Evolutionary conservation across 1,140 invertebrate species (phyloP).

Genomic region (Potamilus streckersoni): DNA sequence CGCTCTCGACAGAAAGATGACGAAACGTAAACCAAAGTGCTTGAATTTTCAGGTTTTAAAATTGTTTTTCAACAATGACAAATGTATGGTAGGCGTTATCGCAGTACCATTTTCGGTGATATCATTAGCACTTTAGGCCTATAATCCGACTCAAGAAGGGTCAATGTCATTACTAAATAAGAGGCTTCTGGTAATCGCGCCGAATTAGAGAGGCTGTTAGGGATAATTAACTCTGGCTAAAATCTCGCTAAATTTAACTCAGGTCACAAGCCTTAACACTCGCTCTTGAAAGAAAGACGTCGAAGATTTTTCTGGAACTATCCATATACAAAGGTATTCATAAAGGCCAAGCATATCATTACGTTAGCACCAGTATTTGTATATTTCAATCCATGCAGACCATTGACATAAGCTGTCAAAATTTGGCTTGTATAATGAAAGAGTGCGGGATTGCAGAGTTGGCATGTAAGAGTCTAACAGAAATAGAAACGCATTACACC

Average conservation of each 20-base stretch:
- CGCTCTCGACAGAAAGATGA: constrained; percentile 2
- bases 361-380: background rate
- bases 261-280: constrained; percentile 27
- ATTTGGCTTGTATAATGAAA: constrained; percentile 65
- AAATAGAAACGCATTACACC: too few species aligned
- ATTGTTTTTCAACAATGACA: background rate
- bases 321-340: constrained; percentile 3
- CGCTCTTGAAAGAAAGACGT: constrained; percentile 32
- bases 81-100: constrained; percentile 30
- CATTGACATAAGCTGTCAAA: constrained; percentile 24
- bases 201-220: constrained; percentile 62
- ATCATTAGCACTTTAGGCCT: constrained; percentile 37
- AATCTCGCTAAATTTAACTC: constrained; percentile 30
- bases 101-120: constrained; percentile 16
- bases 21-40: background rate
- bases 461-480: too few species aligned
- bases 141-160: constrained; percentile 62
- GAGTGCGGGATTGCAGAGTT: constrained; percentile 49
- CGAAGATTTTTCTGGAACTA: constrained; percentile 13
- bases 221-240: constrained; percentile 66
- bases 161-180: constrained; percentile 61
- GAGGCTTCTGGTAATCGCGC: constrained; percentile 53
- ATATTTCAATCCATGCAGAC: constrained; percentile 29
- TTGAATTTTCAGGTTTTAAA: background rate
- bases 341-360: constrained; percentile 25